These are phyloP conservation scores for Peromyscus californicus DNA, from an alignment of 2,113 vertebrate genomes.

Conservation along the genomic window DNA sequence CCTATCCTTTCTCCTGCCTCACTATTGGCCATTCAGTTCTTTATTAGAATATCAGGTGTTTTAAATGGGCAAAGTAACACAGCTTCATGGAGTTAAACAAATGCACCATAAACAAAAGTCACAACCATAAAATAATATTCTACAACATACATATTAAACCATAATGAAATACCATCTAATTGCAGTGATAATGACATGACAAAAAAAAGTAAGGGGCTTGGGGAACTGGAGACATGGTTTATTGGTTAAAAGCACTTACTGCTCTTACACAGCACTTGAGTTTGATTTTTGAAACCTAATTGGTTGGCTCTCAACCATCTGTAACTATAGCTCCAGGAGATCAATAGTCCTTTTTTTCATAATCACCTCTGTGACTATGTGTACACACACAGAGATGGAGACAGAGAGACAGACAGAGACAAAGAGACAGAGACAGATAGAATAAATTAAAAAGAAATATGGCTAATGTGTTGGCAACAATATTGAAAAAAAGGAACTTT, in stretches of 20 bases:
- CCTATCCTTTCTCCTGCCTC: no score
- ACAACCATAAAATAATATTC: no score
- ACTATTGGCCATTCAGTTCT: no score
- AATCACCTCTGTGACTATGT: no score
- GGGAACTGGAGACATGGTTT: no score
- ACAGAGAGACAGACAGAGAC: background rate
- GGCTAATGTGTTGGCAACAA: background rate
- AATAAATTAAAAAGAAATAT: background rate
- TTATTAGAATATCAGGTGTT: no score
- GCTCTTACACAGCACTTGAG: background rate
- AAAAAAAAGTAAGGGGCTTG: background rate
- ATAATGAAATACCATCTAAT: background rate
- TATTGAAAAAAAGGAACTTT: no score
- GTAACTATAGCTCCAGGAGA: background rate
- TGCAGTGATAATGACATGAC: background rate
- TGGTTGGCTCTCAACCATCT: background rate
- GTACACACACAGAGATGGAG: background rate
- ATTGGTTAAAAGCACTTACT: background rate
- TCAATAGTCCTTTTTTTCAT: background rate
- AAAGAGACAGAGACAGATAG: background rate
- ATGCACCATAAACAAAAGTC: no score
- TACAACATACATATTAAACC: background rate
- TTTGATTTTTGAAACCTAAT: background rate
- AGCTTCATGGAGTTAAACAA: no score
- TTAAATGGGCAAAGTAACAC: no score